Percentiles rank a stretch among this genome's conserved stretches.
Conservation (phyloP, 2,888 invertebrate genomes). For the Itoplectis maculator region DNA sequence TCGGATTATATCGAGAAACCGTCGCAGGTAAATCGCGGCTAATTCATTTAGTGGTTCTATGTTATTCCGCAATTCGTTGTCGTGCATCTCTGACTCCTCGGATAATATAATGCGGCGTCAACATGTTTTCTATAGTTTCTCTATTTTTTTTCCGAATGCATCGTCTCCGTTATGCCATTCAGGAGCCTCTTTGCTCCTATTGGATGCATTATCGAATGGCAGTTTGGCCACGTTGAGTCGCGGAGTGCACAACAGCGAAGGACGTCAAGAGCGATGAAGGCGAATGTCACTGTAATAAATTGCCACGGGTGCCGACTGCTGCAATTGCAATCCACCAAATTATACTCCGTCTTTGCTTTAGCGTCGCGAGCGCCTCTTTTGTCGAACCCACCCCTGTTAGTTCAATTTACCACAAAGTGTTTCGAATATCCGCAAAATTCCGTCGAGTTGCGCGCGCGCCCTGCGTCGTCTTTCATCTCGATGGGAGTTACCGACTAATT, state of each 20-base stretch:
- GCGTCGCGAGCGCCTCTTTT: conserved; percentile 13
- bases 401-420: conserved; percentile 39
- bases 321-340: background rate
- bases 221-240: too few relatives aligned
- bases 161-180: too few relatives aligned
- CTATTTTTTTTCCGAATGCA: too few relatives aligned
- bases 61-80: background rate
- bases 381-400: conserved; percentile 49
- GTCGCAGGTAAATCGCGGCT: background rate
- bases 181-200: too few relatives aligned
- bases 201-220: too few relatives aligned
- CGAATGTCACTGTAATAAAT: too few relatives aligned
- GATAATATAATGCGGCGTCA: too few relatives aligned
- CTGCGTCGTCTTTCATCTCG: conserved; percentile 20
- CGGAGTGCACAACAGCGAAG: too few relatives aligned
- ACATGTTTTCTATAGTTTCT: too few relatives aligned
- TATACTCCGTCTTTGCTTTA: background rate
- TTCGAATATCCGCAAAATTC: conserved; percentile 49
- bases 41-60: background rate
- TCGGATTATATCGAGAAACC: background rate
- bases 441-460: conserved; percentile 7
- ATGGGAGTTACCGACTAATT: conserved; percentile 51
- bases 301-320: background rate
- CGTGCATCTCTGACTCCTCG: too few relatives aligned
- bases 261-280: too few relatives aligned